These are phyloP conservation scores for Serripes groenlandicus DNA, from an alignment of 2,888 invertebrate species.

Conservation along the genomic window DNA sequence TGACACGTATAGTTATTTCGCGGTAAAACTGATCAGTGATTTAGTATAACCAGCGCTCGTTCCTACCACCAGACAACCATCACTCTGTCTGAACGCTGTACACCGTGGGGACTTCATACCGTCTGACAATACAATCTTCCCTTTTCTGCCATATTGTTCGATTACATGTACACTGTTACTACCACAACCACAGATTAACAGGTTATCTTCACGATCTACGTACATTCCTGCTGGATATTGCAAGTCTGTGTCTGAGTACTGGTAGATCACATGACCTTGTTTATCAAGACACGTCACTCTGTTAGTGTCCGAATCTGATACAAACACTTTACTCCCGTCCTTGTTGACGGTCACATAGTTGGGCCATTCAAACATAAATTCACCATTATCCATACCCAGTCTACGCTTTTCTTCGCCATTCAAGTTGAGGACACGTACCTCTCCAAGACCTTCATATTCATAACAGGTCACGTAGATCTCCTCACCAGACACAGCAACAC, in stretches of 20 bases:
- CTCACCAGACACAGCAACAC: not conserved
- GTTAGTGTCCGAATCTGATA: not conserved
- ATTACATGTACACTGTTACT: not conserved
- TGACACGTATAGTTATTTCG: too few species aligned
- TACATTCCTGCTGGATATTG: not conserved
- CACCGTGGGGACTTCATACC: not conserved
- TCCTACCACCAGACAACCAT: conserved; percentile 4
- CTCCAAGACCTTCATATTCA: not conserved
- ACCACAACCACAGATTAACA: not conserved
- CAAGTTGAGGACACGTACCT: not conserved
- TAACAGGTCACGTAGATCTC: conserved; percentile 6
- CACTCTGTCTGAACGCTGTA: not conserved
- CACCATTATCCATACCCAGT: not conserved
- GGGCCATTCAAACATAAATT: not conserved
- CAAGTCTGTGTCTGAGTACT: conserved; percentile 3
- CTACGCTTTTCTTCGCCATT: not conserved
- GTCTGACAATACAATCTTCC: not conserved
- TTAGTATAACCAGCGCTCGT: too few species aligned
- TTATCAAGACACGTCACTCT: not conserved
- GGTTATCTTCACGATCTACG: not conserved
- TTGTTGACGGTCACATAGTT: not conserved
- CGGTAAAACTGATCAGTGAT: too few species aligned
- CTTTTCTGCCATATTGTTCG: conserved; percentile 6
- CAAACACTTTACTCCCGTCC: conserved; percentile 2
- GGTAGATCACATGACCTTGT: conserved; percentile 6